These are phyloP conservation scores for Chalcis sispes DNA, from an alignment of 2,888 invertebrate species.

Conservation along the genomic window DNA sequence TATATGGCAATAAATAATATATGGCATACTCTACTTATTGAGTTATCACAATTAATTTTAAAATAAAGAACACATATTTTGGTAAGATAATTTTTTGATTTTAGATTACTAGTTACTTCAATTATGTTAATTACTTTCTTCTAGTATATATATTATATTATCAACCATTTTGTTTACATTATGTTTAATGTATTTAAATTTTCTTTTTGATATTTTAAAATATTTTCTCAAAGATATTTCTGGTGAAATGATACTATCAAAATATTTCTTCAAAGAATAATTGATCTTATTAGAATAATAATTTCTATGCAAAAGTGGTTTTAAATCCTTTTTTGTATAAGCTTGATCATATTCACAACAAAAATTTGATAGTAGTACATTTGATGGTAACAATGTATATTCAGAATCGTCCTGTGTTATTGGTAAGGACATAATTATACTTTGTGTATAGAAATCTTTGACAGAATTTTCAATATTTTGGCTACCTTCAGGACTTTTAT, in stretches of 20 bases:
- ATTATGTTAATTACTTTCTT: constrained; percentile 17
- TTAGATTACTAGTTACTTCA: background rate
- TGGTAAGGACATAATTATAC: constrained; percentile 15
- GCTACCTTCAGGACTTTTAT: background rate
- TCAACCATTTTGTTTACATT: constrained; percentile 26
- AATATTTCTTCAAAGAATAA: constrained; percentile 29
- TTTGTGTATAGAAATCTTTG: background rate
- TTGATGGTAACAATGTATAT: constrained; percentile 19
- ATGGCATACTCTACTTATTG: constrained; percentile 7
- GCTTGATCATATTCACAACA: constrained; percentile 54
- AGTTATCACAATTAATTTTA: constrained; percentile 8
- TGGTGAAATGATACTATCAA: constrained; percentile 41
- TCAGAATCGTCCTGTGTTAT: constrained; percentile 10
- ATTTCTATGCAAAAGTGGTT: constrained; percentile 37
- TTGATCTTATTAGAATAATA: constrained; percentile 31
- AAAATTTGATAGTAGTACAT: constrained; percentile 51
- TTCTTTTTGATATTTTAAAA: constrained; percentile 39
- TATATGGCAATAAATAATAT: background rate
- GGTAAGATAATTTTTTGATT: constrained; percentile 1
- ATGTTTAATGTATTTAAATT: constrained; percentile 16
- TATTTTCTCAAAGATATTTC: constrained; percentile 37
- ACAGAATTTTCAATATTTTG: background rate
- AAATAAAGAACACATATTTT: constrained; percentile 18
- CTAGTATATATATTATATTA: constrained; percentile 28
- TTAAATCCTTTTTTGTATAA: constrained; percentile 41